Base-by-base conservation (phyloP, 2,797 vertebrate genomes). In the Rhabdomys pumilio region DNA sequence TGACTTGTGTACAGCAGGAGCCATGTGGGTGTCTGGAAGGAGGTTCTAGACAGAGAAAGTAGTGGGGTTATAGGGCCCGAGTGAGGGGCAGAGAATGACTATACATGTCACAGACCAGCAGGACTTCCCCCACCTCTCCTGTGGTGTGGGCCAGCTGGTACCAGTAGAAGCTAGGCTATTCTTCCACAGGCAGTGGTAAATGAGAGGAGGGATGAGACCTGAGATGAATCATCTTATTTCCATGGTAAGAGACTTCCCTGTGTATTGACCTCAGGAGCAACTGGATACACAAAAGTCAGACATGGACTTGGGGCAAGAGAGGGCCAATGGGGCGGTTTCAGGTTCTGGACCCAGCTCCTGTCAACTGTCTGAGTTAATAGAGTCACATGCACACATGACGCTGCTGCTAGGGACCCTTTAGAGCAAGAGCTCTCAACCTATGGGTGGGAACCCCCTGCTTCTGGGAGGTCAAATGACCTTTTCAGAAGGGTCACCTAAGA, bases 231-330 rank as follows among this genome's bases (percentile, higher is more conserved):
- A 6, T 38, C 55, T 63, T 1, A 69, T 38, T 59, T 84, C 29
- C 29, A 15, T 20, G 6, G 12, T 34, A 5, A 17, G 38, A 47
- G 24, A 7, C 6, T 61, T 80, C 22, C 4, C 7, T 67, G 34
- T 29, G 44, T 22, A 14, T 3, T 22, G 22, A 3, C 14, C 12
- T 9, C 41, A 0, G 0, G 0, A 7, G 82, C 89, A 1, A 31
- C 53, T 10, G 0, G 57, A 12, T 1, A 1, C 9, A 19, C 69
- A 59, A 80, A 63, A 24, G 57, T 34, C 72, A 75, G 76, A 50
- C 1, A 0, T 1, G 75, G 73, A 8, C 53, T 44, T 13, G 20
- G 14, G 0, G 44, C 11, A 26, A 34, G 44, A 31, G 57, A 63
- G 15, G 24, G 9, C 26, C 6, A 26, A 24, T 0, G 14, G 13